Base-by-base conservation (phyloP, 53 echinoderm and acorn worm genomes). In the Luidia sarsii region DNA sequence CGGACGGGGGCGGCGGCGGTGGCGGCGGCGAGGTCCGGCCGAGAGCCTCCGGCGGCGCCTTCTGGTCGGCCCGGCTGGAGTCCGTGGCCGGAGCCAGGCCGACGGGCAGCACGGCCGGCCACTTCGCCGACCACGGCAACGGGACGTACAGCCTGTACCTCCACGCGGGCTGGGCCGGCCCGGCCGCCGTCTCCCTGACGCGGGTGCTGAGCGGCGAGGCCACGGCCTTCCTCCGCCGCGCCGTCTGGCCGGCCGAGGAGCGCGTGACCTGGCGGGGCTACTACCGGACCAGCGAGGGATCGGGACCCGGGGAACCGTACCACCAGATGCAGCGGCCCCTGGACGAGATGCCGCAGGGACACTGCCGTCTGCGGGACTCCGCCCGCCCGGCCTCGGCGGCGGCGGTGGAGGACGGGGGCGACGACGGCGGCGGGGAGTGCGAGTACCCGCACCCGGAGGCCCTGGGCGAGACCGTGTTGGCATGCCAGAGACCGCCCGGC, bases 91-190 rank as follows among this genome's bases (percentile, higher is more conserved):
- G 4, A 10, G 0, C 24, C 35, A 15, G 28, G 0, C 43, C 67
- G 7, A 1, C 4, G 7, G 83, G 64, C 22, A 83, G 83, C 39
- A 83, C 83, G 3, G 71, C 83, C 7, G 71, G 63, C 0, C 62
- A 22, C 1, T 33, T 61, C 13, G 24, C 45, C 8, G 83, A 83
- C 25, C 49, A 83, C 37, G 3, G 32, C 0, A 83, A 83, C 66
- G 83, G 83, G 10, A 62, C 83, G 0, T 83, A 83, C 15, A 62
- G 62, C 24, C 37, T 34, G 4, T 49, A 62, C 35, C 35, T 71
- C 50, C 63, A 50, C 64, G 71, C 71, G 0, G 83, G 83, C 14
- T 83, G 83, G 83, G 25, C 71, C 28, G 71, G 83, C 2, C 27
- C 25, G 18, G 51, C 50, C 1, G 33, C n/a, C 5, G 7, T 83